Conservation (phyloP, 2,113 vertebrate species). For the Drymodes brunneopygia region DNA sequence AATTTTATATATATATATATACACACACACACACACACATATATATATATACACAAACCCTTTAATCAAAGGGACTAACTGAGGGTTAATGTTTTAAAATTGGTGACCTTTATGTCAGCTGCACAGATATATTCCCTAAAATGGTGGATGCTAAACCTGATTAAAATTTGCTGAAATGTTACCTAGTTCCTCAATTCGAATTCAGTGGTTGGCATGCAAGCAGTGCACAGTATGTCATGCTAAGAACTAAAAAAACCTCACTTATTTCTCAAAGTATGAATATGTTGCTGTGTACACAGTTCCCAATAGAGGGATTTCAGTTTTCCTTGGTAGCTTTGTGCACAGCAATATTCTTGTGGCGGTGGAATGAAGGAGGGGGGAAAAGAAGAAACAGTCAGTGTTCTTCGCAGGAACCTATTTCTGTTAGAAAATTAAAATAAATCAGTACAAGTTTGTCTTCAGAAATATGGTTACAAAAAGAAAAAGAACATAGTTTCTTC, state of each 20-base stretch:
- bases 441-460: constrained; percentile 73
- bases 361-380: neutral
- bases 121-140: neutral
- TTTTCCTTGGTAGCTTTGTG: constrained; percentile 55
- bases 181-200: neutral
- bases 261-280: constrained; percentile 21
- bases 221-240: neutral
- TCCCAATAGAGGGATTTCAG: constrained; percentile 65
- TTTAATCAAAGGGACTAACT: neutral
- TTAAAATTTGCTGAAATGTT: constrained; percentile 36
- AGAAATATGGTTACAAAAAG: constrained; percentile 71
- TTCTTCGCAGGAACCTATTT: constrained; percentile 62
- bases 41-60: neutral
- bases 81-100: neutral
- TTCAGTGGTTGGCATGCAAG: neutral
- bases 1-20: neutral
- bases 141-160: neutral
- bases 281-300: constrained; percentile 22
- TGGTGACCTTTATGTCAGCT: neutral
- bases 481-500: constrained; percentile 69
- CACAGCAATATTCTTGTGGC: constrained; percentile 53
- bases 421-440: constrained; percentile 72
- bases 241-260: neutral
- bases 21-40: rapidly evolving
- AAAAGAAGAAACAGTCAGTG: constrained; percentile 67